Evolutionary conservation across 2,888 invertebrate genomes (phyloP), one percentile per base, ranked within the genome.

Genomic region (Drosophila seclusa): DNA sequence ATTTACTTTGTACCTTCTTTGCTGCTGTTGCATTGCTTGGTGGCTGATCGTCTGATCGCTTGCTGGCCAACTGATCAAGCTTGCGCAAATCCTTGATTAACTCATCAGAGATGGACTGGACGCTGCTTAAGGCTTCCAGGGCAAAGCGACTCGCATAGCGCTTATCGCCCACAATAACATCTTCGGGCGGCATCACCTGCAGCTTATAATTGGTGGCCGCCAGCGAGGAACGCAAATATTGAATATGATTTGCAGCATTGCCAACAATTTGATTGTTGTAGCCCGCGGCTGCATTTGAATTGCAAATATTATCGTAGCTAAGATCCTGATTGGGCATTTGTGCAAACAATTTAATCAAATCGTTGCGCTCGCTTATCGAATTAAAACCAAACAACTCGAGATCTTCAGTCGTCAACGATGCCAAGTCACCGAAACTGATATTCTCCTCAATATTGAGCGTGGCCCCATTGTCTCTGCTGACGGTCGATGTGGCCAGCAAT

Each of bases 71-170:
- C 58, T 83, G 76, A 6, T 90, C 87, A 4, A 92, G 69, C 13
- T 83, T 83, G 5, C 72, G 70, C 4, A 93, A 67, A 54, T 92
- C 89, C 40, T 82, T 73, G 8, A 86, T 83, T 31, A 92, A 84
- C 53, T 92, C 92, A 24, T 88, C 80, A 0, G 92, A 82, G 4
- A 89, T 81, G 0, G 80, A 75, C 34, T 88, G 81, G 4, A 92
- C 71, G 54, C 92, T 92, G n/a, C 83, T 81, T 4, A 93, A 55
- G 0, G 93, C 91, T 42, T 92, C 91, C n/a, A 93, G 45, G 0
- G 92, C 92, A 63, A 92, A 92, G 52, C 91, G 87, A 61, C 93
- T 93, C 0, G 93, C 93, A 72, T 91, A 93, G n/a, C 86, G 82
- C 27, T 91, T 92, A 16, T 93, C 92, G 6, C 92, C 92, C 0